These are phyloP conservation scores for Hydraecia micacea DNA, from an alignment of 2,888 invertebrate species.

Conservation along the genomic window DNA sequence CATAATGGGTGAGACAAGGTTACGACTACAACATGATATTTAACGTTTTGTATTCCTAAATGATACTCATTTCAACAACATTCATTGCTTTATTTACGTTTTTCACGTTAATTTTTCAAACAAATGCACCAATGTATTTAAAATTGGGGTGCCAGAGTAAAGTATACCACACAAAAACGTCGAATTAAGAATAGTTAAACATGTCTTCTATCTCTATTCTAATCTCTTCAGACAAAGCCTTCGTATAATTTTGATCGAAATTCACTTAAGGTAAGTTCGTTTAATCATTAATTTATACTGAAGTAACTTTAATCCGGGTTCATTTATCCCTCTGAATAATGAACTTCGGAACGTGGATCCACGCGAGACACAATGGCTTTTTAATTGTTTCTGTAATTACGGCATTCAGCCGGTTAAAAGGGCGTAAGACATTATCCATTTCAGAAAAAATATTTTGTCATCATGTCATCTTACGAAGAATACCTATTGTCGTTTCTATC, in stretches of 20 bases:
- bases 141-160: not conserved
- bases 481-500: not conserved
- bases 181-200: not conserved
- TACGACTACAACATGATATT: constrained; percentile 24
- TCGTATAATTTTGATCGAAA: no score
- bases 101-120: not conserved
- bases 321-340: not conserved
- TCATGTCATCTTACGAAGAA: not conserved
- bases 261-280: no score
- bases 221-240: no score
- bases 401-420: not conserved
- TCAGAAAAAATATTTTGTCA: not conserved
- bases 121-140: not conserved
- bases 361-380: no score
- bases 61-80: not conserved
- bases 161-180: not conserved
- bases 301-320: not conserved
- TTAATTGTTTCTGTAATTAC: no score
- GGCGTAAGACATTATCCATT: not conserved
- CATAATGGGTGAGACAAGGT: constrained; percentile 52
- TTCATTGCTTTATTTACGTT: no score
- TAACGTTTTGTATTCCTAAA: constrained; percentile 29
- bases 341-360: no score
- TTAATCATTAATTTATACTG: not conserved
- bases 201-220: no score